Evolutionary conservation across 2,888 invertebrate species (phyloP).

Genomic region (Subacronicta megacephala): DNA sequence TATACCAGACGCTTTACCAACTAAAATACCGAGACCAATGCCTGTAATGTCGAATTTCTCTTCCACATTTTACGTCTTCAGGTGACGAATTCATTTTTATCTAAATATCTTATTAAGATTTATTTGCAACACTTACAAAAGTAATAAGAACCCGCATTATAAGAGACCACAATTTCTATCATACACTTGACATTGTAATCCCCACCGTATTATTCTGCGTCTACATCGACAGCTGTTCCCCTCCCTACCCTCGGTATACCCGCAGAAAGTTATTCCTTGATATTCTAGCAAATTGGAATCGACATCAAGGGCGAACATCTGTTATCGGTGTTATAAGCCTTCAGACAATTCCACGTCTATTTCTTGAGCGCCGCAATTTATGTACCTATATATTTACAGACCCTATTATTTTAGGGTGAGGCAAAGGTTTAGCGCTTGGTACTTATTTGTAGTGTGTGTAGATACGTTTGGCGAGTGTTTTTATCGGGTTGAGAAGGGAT

Average conservation of each 20-base stretch:
- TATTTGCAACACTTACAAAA: too few species aligned
- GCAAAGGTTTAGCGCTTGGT: background rate
- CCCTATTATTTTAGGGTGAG: background rate
- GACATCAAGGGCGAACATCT: slow-evolving; percentile 14
- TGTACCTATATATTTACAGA: slow-evolving; percentile 1
- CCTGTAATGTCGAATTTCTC: too few species aligned
- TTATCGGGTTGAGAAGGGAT: too few species aligned
- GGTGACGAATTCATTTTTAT: too few species aligned
- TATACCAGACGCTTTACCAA: too few species aligned
- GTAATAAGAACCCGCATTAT: background rate
- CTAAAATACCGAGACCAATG: too few species aligned
- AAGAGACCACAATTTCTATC: background rate
- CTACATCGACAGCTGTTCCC: slow-evolving; percentile 21
- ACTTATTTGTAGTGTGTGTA: background rate
- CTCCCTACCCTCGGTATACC: slow-evolving; percentile 17
- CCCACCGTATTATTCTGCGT: slow-evolving; percentile 15
- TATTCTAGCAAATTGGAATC: slow-evolving; percentile 43
- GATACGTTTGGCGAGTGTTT: too few species aligned
- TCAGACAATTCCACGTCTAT: slow-evolving; percentile 18
- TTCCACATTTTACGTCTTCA: too few species aligned
- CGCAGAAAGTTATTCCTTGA: slow-evolving; percentile 9
- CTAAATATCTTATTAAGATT: too few species aligned
- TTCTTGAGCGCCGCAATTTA: slow-evolving; percentile 6
- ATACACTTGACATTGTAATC: slow-evolving; percentile 19
- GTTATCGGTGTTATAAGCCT: slow-evolving; percentile 12